Evolutionary conservation across 35 echinoderm and acorn worm genomes (phyloP).

Genomic region (Lytechinus pictus): DNA sequence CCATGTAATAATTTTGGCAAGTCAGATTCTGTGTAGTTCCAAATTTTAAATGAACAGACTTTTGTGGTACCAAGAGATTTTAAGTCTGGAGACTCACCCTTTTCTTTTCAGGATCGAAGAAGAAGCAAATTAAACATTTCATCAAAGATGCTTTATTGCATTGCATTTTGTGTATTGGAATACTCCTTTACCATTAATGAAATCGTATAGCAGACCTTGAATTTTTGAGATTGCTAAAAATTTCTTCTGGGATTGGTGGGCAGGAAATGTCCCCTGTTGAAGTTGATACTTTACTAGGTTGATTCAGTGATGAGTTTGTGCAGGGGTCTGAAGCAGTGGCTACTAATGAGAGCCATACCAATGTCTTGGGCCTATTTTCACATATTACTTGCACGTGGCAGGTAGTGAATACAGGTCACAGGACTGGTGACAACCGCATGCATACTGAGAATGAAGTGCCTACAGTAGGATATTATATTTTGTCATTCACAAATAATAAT

Average conservation of each 20-base stretch:
- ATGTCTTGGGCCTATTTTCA: background rate
- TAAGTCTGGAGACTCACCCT: too few relatives aligned
- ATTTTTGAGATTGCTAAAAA: too few relatives aligned
- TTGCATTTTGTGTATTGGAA: too few relatives aligned
- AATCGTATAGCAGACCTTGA: too few relatives aligned
- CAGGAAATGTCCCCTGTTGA: too few relatives aligned
- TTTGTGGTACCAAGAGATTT: too few relatives aligned
- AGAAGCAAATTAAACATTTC: too few relatives aligned
- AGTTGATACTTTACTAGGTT: background rate
- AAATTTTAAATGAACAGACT: background rate
- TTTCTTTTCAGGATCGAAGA: too few relatives aligned
- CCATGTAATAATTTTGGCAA: background rate
- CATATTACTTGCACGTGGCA: slow-evolving; percentile 13
- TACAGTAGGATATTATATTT: background rate
- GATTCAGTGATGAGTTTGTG: slow-evolving; percentile 44
- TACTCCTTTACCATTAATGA: too few relatives aligned
- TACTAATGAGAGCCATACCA: slow-evolving; percentile 39
- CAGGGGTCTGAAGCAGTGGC: slow-evolving; percentile 44
- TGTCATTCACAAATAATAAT: too few relatives aligned
- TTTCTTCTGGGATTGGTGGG: too few relatives aligned
- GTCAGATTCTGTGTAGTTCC: background rate
- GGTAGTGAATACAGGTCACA: background rate
- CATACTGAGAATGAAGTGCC: slow-evolving; percentile 35
- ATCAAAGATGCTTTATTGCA: too few relatives aligned
- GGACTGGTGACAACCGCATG: slow-evolving; percentile 14